Evolutionary conservation across 2,797 vertebrate genomes (phyloP).

Genomic region (Leucoraja ocellata): DNA sequence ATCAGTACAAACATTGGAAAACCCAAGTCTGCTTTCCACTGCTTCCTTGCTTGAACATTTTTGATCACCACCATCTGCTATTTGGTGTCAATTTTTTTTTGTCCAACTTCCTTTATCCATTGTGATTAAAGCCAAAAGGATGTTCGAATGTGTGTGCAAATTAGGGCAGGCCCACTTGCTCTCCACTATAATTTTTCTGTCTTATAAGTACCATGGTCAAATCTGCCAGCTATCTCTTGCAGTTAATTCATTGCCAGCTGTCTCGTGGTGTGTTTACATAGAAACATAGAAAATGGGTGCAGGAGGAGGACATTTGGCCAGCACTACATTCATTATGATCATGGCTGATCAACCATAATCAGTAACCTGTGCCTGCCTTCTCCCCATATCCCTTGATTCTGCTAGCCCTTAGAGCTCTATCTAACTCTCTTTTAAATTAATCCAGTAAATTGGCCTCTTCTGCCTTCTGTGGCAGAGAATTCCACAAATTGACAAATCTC

Average conservation of each 20-base stretch:
- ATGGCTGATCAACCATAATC: too few species aligned
- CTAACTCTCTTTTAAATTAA: too few species aligned
- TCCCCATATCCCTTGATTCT: too few species aligned
- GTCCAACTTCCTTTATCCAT: neutral
- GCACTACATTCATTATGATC: too few species aligned
- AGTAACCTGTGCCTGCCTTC: too few species aligned
- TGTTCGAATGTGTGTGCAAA: neutral
- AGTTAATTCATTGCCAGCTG: neutral
- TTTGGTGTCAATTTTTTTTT: neutral
- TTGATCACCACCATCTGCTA: neutral
- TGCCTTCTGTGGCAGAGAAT: too few species aligned
- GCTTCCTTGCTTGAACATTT: too few species aligned
- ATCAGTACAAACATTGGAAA: neutral
- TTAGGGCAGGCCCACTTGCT: neutral
- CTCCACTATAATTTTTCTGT: neutral
- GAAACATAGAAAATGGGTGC: too few species aligned
- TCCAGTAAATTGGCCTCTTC: too few species aligned
- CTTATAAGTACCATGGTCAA: neutral
- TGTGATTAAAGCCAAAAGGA: neutral
- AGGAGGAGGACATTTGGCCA: too few species aligned
- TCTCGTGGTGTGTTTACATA: neutral
- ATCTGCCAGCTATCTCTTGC: neutral
- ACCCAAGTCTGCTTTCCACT: neutral
- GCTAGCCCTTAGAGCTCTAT: too few species aligned
- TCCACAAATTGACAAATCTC: too few species aligned